Base-by-base conservation (phyloP, 2,888 invertebrate species). In the Lampropteryx suffumata region DNA sequence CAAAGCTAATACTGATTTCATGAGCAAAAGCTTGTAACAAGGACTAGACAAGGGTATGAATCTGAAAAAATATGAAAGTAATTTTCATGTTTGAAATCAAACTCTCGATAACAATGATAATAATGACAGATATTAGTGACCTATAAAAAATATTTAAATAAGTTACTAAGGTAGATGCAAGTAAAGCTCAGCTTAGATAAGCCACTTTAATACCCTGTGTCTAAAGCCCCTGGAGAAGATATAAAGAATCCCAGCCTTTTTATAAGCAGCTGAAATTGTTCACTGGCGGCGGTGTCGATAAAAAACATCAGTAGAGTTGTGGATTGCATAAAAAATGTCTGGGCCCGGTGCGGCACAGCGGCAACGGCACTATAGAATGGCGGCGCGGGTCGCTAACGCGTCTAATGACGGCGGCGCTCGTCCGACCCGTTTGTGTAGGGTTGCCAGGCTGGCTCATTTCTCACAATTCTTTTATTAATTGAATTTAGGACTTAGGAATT, bases 241-340 rank as follows among this genome's bases (percentile, higher is more conserved):
- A 48, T 48, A 49, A 36, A 44, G 27, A 24, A 37, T 37, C 36
- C 36, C 11, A 27, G 33, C 13, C 27, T 44, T 50, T 46, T 45
- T 29, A 27, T 50, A 42, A 46, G 42, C 33, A 51, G 46, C 51
- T 47, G 51, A 43, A 47, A 43, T 52, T 52, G 49, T 49, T 43
- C 32, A 47, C 33, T 45, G 34, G 36, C 44, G 43, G 45, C 39
- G 35, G 45, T 33, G 57, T 71, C 67, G 72, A 64, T 68, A 78
- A 68, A 76, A 75, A 80, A 79, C 35, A 42, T 37, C 43, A 26
- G 46, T 44, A 13, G 51, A 61, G 68, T 74, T 79, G 82, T 73
- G 82, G 81, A 76, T 74, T 79, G 84, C 83, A 88, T 89, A 88
- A 89, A 89, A 89, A 89, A 87, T 85, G 87, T 88, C 87, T 87